A percentile compares a stretch with the other conserved stretches of the same genome.
Conservation (phyloP, 2,113 vertebrate species). For the Malurus alboscapulatus region DNA sequence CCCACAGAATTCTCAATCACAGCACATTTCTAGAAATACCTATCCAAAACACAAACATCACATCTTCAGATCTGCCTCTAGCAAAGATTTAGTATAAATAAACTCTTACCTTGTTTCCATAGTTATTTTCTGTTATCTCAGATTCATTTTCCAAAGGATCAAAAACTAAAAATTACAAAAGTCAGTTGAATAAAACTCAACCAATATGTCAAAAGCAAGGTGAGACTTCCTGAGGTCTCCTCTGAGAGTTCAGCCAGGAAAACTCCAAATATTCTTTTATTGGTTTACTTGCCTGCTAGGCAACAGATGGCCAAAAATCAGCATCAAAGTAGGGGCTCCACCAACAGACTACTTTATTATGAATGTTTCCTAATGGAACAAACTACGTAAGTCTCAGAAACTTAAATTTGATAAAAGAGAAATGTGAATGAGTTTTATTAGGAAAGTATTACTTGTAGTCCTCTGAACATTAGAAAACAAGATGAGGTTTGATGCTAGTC, state of each 20-base stretch:
- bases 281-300: conserved; percentile 7
- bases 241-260: not conserved
- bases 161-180: not conserved
- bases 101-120: not conserved
- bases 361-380: not conserved
- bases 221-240: not conserved
- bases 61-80: not conserved
- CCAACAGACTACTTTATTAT: not conserved
- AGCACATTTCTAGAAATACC: not conserved
- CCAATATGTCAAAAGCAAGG: conserved; percentile 27
- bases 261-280: conserved; percentile 26
- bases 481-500: not conserved
- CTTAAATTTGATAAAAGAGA: not conserved
- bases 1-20: not conserved
- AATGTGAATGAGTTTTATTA: not conserved
- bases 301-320: conserved; percentile 41
- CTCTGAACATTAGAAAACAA: not conserved
- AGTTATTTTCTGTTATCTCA: not conserved
- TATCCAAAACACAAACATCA: not conserved
- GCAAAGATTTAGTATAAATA: not conserved
- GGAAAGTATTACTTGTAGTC: not conserved
- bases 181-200: conserved; percentile 10
- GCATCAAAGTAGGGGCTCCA: not conserved
- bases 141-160: not conserved
- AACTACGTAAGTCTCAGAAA: not conserved